phyloP scores from a whole-genome alignment of 2,113 vertebrate genomes.

The Chrysochloris asiatica region DNA sequence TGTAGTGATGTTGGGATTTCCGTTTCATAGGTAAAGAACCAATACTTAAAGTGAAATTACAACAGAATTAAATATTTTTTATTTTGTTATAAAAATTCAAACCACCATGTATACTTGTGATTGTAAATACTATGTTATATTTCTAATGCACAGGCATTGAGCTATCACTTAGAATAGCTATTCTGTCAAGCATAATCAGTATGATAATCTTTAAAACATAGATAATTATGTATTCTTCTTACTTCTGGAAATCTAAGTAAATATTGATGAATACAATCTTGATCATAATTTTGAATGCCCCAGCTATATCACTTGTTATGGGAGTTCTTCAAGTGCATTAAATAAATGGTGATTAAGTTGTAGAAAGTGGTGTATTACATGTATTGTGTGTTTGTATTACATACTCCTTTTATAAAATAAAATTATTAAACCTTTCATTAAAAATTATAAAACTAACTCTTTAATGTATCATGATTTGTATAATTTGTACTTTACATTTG shows the following conservation, averaged over 20 bases:
- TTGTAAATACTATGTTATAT: background rate
- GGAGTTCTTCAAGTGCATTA: background rate
- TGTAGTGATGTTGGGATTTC: background rate
- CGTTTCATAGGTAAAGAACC: background rate
- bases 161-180: background rate
- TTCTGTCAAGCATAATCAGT: background rate
- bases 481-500: slow-evolving; percentile 4
- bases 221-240: background rate
- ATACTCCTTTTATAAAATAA: background rate
- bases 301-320: background rate
- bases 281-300: background rate
- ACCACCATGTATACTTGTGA: background rate
- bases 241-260: slow-evolving; percentile 25
- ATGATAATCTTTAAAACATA: slow-evolving; percentile 34
- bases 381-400: background rate
- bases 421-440: background rate
- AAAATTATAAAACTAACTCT: background rate
- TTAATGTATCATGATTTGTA: background rate
- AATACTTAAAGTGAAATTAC: background rate
- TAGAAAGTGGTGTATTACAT: background rate
- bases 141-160: background rate
- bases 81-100: slow-evolving; percentile 3
- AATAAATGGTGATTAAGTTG: slow-evolving; percentile 6
- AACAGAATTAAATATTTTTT: background rate
- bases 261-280: slow-evolving; percentile 24